A percentile compares a stretch with the other conserved stretches of the same genome.
phyloP scores from a whole-genome alignment of 1,140 invertebrate species.

The Drosophila bifasciata region DNA sequence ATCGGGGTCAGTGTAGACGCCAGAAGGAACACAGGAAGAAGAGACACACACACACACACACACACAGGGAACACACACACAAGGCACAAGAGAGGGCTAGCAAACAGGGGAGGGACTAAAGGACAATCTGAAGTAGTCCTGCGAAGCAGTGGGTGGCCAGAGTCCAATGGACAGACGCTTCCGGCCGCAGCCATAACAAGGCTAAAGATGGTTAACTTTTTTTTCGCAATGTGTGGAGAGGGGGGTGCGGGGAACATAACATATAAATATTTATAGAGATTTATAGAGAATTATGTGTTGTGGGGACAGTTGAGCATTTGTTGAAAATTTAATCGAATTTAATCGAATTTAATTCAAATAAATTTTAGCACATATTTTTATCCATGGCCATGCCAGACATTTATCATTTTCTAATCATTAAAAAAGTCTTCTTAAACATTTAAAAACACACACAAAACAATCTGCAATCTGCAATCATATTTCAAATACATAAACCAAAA shows the following conservation, averaged over 20 bases:
- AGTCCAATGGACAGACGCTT: conserved; percentile 20
- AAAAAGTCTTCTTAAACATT: not conserved
- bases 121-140: not conserved
- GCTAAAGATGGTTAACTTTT: conserved; percentile 29
- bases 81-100: not conserved
- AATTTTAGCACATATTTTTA: no score
- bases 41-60: conserved; percentile 6
- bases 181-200: conserved; percentile 14
- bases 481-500: conserved; percentile 3
- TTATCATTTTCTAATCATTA: no score
- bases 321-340: no score
- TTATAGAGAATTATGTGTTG: not conserved
- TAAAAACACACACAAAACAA: not conserved
- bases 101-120: not conserved
- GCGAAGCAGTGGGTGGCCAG: not conserved
- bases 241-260: no score
- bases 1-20: conserved; percentile 52
- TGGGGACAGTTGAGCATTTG: no score
- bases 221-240: no score
- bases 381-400: no score
- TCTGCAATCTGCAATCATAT: not conserved
- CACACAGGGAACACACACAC: not conserved
- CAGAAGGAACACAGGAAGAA: conserved; percentile 19
- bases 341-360: no score
- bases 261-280: not conserved